Evolutionary conservation across 2,888 invertebrate species (phyloP).

Genomic region (Eledone cirrhosa): DNA sequence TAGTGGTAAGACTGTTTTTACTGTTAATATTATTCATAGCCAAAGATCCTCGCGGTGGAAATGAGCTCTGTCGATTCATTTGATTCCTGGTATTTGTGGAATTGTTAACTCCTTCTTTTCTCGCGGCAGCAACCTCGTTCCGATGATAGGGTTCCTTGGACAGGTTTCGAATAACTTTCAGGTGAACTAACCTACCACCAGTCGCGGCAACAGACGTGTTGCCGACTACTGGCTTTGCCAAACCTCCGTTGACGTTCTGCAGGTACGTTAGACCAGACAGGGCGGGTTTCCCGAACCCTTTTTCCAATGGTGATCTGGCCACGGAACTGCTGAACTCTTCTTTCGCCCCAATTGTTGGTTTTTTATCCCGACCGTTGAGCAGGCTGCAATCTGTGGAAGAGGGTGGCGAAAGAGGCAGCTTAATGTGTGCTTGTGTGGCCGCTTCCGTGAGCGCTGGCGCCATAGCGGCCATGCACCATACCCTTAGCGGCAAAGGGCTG

Average conservation of each 20-base stretch:
- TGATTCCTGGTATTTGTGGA: background rate
- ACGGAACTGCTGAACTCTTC: conserved; percentile 11
- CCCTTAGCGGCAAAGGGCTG: conserved; percentile 57
- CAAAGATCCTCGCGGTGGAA: conserved; percentile 11
- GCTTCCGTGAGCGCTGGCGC: conserved; percentile 91
- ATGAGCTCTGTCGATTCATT: conserved; percentile 13
- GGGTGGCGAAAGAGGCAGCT: conserved; percentile 42
- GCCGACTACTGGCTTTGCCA: conserved; percentile 18
- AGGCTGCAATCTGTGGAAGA: conserved; percentile 18
- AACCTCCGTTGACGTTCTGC: conserved; percentile 20
- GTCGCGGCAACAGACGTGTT: conserved; percentile 21
- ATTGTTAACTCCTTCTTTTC: background rate
- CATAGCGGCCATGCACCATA: conserved; percentile 73
- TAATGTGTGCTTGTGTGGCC: conserved; percentile 64
- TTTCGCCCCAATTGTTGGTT: conserved; percentile 16
- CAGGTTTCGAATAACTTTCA: conserved; percentile 1
- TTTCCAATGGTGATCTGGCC: conserved; percentile 15
- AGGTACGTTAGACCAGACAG: conserved; percentile 20
- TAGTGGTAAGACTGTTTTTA: background rate
- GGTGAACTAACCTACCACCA: conserved; percentile 17
- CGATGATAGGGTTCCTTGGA: background rate
- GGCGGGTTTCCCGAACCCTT: conserved; percentile 14
- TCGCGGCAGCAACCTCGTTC: background rate
- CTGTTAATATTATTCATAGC: background rate
- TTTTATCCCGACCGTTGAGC: conserved; percentile 30